Conservation (phyloP, 2,888 invertebrate species). For the Acrobeloides nanus region DNA sequence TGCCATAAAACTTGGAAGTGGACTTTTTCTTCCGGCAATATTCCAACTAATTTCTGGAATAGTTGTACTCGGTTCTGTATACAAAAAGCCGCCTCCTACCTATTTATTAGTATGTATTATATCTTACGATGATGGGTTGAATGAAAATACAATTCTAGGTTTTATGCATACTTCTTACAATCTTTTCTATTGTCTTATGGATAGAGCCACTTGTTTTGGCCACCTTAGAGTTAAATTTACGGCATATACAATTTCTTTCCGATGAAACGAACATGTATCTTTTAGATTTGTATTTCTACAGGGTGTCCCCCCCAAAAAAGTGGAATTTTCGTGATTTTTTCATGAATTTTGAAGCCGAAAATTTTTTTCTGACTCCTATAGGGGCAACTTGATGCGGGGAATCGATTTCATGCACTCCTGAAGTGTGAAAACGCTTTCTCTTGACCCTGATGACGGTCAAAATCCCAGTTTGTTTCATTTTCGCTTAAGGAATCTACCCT, state of each 20-base stretch:
- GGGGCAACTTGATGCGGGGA: too few species aligned
- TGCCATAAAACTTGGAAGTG: constrained; percentile 22
- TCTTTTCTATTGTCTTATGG: constrained; percentile 20
- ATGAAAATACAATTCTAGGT: constrained; percentile 19
- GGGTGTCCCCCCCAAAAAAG: not conserved
- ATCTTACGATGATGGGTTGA: constrained; percentile 2
- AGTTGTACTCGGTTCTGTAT: constrained; percentile 16
- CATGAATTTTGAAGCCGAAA: too few species aligned
- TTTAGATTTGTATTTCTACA: not conserved
- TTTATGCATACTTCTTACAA: constrained; percentile 20
- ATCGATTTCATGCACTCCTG: too few species aligned
- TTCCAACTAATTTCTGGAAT: constrained; percentile 23
- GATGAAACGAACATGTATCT: constrained; percentile 6
- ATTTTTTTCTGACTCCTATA: too few species aligned
- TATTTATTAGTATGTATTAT: constrained; percentile 7
- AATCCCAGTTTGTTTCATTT: too few species aligned
- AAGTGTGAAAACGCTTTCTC: too few species aligned
- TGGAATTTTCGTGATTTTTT: constrained; percentile 1
- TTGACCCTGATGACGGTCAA: too few species aligned
- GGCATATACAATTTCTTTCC: constrained; percentile 20
- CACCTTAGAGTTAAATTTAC: constrained; percentile 22
- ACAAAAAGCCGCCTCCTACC: constrained; percentile 18
- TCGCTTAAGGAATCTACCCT: too few species aligned
- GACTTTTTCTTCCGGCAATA: constrained; percentile 19
- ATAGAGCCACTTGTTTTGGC: constrained; percentile 20